phyloP scores from a whole-genome alignment of 2,797 vertebrate genomes.

The Phalanger gymnotis region DNA sequence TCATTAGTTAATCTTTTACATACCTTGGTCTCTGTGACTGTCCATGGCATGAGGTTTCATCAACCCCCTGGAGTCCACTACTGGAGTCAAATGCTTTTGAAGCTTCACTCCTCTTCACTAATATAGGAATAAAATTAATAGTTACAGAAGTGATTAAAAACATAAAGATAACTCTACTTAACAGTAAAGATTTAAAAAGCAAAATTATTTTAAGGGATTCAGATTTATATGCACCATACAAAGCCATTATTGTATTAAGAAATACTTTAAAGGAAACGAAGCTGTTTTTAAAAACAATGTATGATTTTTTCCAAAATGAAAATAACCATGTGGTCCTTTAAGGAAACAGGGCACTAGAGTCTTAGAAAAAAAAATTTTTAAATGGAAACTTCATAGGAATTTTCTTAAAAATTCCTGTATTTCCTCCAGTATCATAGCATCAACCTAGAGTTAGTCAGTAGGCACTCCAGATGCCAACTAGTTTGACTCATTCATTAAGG shows the following conservation, averaged over 20 bases:
- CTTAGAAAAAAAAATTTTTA: neutral
- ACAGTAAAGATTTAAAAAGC: slow-evolving; percentile 56
- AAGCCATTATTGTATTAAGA: neutral
- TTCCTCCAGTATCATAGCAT: neutral
- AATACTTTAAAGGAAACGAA: slow-evolving; percentile 6
- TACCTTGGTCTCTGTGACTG: slow-evolving; percentile 85
- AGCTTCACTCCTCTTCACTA: slow-evolving; percentile 86
- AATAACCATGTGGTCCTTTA: neutral
- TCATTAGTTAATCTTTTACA: slow-evolving; percentile 18
- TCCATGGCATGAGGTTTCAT: slow-evolving; percentile 81
- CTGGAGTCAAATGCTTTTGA: slow-evolving; percentile 83
- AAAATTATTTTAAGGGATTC: slow-evolving; percentile 44
- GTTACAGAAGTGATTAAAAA: slow-evolving; percentile 19
- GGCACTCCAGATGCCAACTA: neutral
- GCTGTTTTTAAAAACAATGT: slow-evolving; percentile 56
- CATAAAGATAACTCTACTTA: slow-evolving; percentile 17
- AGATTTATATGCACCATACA: slow-evolving; percentile 11
- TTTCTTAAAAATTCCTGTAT: neutral
- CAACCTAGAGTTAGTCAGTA: neutral
- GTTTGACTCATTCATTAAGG: neutral
- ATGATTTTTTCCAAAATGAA: slow-evolving; percentile 25
- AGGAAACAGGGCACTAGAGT: neutral
- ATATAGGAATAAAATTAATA: slow-evolving; percentile 71
- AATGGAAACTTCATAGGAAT: neutral
- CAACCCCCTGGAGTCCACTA: slow-evolving; percentile 75